Percentiles rank a stretch among this genome's conserved stretches.
phyloP scores from a whole-genome alignment of 2,113 vertebrate genomes.

The Anhinga anhinga region DNA sequence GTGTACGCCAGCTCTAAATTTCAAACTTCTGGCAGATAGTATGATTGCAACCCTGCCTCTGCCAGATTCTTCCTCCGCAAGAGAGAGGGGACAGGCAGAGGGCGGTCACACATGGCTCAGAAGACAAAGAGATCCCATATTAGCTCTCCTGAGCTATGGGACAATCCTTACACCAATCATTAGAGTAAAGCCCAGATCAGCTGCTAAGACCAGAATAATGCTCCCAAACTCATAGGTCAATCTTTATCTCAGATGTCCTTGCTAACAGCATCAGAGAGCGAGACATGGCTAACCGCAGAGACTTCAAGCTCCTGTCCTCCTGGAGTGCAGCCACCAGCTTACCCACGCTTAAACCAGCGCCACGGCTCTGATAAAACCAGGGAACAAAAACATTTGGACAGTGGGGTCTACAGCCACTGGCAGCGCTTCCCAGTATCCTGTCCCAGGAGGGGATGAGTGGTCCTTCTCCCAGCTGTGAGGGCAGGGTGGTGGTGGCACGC shows the following conservation, averaged over 20 bases:
- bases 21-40: neutral
- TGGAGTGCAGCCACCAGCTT: neutral
- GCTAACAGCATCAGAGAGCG: neutral
- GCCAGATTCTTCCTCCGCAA: neutral
- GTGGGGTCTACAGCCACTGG: neutral
- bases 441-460: neutral
- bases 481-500: conserved; percentile 13
- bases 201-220: neutral
- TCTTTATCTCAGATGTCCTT: neutral
- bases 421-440: neutral
- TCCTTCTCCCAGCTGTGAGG: neutral
- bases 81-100: neutral
- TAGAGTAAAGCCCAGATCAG: neutral
- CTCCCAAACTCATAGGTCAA: neutral
- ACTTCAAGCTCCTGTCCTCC: neutral
- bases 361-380: neutral
- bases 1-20: neutral
- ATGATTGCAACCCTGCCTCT: neutral
- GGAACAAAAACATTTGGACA: neutral
- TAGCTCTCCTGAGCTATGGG: neutral
- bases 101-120: neutral
- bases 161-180: neutral
- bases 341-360: neutral
- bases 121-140: neutral
- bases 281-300: neutral